A percentile compares a stretch with the other conserved stretches of the same genome.
These are phyloP conservation scores for Selenia dentaria DNA, from an alignment of 2,888 invertebrate species.

Conservation along the genomic window DNA sequence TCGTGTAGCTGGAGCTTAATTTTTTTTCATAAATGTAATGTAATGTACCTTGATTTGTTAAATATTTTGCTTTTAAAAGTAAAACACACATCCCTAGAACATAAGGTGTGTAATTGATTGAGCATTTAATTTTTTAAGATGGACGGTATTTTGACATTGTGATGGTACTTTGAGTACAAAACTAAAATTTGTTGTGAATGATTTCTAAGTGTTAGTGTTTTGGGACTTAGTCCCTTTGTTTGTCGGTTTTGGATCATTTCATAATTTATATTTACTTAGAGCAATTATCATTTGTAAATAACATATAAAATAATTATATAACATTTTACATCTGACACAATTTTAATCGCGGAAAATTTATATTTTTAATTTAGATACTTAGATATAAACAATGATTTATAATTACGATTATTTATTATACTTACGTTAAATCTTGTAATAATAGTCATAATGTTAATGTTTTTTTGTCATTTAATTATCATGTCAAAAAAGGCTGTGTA, in stretches of 20 bases:
- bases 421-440: not conserved
- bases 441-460: not conserved
- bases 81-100: slow-evolving; percentile 3
- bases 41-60: no score
- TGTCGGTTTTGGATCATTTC: slow-evolving; percentile 31
- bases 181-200: slow-evolving; percentile 31
- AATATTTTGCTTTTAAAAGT: slow-evolving; percentile 2
- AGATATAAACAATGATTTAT: not conserved
- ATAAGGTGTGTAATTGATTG: slow-evolving; percentile 28
- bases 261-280: not conserved
- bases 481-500: slow-evolving; percentile 79
- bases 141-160: slow-evolving; percentile 39
- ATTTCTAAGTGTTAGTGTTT: slow-evolving; percentile 45
- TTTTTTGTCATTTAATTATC: slow-evolving; percentile 16
- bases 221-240: slow-evolving; percentile 52
- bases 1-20: no score
- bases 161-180: slow-evolving; percentile 73
- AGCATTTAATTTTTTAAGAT: slow-evolving; percentile 24
- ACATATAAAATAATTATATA: slow-evolving; percentile 8
- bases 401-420: slow-evolving; percentile 24
- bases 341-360: not conserved
- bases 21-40: no score
- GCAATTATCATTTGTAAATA: not conserved
- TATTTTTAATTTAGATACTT: not conserved
- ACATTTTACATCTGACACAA: slow-evolving; percentile 8